Evolutionary conservation across 1,140 invertebrate genomes (phyloP).

Genomic region (Mactra quadrangularis): DNA sequence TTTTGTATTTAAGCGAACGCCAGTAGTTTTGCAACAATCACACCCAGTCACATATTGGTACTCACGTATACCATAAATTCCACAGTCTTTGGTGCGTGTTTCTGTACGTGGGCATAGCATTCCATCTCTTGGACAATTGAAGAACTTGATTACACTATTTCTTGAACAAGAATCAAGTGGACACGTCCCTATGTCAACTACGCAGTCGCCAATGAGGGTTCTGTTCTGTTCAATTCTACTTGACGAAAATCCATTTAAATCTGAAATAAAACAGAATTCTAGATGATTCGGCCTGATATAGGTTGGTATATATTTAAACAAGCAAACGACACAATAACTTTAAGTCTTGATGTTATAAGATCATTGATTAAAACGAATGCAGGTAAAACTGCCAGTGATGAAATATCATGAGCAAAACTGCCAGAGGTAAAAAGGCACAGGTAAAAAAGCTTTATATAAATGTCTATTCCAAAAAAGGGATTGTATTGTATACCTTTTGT

Average conservation of each 20-base stretch:
- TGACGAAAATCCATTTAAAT: neutral
- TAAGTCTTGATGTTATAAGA: no score
- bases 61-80: neutral
- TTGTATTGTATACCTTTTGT: no score
- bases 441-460: no score
- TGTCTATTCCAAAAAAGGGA: no score
- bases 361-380: no score
- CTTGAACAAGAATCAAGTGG: conserved; percentile 19
- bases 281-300: no score
- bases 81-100: conserved; percentile 9
- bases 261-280: neutral
- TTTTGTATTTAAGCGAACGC: neutral
- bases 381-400: no score
- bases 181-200: conserved; percentile 25
- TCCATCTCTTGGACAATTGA: conserved; percentile 25
- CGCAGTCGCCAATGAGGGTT: conserved; percentile 25
- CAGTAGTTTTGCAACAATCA: conserved; percentile 27
- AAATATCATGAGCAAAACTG: no score
- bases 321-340: no score
- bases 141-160: neutral
- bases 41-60: conserved; percentile 20
- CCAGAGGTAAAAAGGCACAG: no score
- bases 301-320: no score
- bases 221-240: conserved; percentile 18
- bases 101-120: conserved; percentile 20